Base-by-base conservation (phyloP, 2,888 invertebrate species). In the Anagyrus pseudococci region DNA sequence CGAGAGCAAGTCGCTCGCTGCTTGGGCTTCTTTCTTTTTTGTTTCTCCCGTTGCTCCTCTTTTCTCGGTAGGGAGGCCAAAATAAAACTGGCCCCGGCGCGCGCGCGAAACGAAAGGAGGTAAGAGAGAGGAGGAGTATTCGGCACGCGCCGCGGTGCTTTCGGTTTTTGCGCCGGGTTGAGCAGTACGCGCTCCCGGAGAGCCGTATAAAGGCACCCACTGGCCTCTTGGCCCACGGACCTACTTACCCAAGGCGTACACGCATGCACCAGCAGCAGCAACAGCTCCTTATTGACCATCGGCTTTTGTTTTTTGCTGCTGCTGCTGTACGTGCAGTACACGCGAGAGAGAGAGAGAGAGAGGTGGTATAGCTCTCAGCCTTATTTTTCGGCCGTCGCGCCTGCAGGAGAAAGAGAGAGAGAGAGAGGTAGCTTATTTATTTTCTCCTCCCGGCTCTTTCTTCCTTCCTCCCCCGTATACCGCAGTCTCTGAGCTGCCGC, bases 221-320 rank as follows among this genome's bases (percentile, higher is more conserved):
- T 58, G 63, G 63, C 58, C 63, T 46, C 63, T 54, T 61, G 60
- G 64, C 64, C 50, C 58, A 61, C 57, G 64, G 60, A 64, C 64
- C 64, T 61, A 64, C 64, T 64, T 64, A 59, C 56, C 6, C n/a
- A n/a, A n/a, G n/a, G n/a, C n/a, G n/a, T n/a, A n/a, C n/a, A n/a
- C n/a, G n/a, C n/a, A 17, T 19, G 40, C 8, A 15, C 40, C 40
- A n/a, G n/a, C 10, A 20, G 40, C 19, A 22, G 25, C n/a, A 23
- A 26, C 19, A 20, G 10, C 29, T 29, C 4, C 29, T 10, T 29
- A 29, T 29, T 29, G 29, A 29, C 29, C 6, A 29, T 29, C 40
- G 23, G 26, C 33, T 49, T 55, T 54, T 55, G 52, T 48, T 47
- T 41, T 33, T 26, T 10, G 40, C 33, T 20, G 23, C 46, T 15